These are phyloP conservation scores for Galerucella nymphaeae DNA, from an alignment of 2,888 invertebrate genomes.

Conservation along the genomic window DNA sequence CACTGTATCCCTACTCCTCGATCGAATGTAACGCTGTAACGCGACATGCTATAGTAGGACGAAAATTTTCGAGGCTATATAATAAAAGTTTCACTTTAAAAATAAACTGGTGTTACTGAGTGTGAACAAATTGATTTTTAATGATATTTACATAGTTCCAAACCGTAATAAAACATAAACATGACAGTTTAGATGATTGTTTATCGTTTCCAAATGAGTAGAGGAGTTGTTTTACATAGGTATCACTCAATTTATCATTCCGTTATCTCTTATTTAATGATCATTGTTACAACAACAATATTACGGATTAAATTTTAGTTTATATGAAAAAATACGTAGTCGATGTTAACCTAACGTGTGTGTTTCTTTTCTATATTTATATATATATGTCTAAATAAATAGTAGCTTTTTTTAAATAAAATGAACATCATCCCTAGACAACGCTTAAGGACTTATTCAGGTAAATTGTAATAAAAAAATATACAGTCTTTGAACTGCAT, in stretches of 20 bases:
- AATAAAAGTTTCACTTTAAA: too few relatives aligned
- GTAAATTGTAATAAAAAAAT: background rate
- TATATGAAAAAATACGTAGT: constrained; percentile 1
- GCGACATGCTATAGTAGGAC: too few relatives aligned
- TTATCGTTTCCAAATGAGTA: background rate
- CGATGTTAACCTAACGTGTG: background rate
- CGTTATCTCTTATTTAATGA: constrained; percentile 12
- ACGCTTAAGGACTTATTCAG: constrained; percentile 15
- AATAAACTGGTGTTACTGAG: background rate
- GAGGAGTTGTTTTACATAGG: constrained; percentile 7
- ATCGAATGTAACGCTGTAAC: too few relatives aligned
- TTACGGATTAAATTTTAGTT: constrained; percentile 11
- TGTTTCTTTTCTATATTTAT: background rate
- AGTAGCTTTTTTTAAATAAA: background rate
- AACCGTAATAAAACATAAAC: background rate
- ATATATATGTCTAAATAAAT: background rate
- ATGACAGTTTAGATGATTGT: background rate
- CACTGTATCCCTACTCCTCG: too few relatives aligned
- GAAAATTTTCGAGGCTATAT: too few relatives aligned
- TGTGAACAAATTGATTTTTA: background rate
- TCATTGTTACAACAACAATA: background rate
- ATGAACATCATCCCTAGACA: constrained; percentile 6
- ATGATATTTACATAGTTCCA: background rate
- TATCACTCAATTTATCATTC: constrained; percentile 9
- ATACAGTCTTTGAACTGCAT: background rate